A percentile compares a stretch with the other conserved stretches of the same genome.
Evolutionary conservation across 2,113 vertebrate genomes (phyloP).

Genomic region (Elephantulus edwardii): DNA sequence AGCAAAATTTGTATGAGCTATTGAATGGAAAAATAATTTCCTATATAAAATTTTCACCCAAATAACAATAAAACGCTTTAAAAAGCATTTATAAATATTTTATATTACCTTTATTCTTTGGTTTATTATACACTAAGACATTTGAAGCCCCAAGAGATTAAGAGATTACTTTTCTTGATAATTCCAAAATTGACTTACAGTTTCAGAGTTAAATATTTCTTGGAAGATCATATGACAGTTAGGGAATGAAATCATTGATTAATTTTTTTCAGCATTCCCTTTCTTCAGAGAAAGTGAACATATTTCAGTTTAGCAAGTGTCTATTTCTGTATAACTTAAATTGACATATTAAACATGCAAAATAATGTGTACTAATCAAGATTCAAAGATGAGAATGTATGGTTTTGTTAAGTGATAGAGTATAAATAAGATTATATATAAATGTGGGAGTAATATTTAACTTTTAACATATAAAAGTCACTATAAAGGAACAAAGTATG

Average conservation of each 20-base stretch:
- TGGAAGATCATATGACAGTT: background rate
- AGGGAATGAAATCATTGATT: slow-evolving; percentile 8
- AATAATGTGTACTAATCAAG: background rate
- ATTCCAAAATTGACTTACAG: background rate
- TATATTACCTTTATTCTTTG: background rate
- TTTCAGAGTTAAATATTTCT: background rate
- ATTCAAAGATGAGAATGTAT: background rate
- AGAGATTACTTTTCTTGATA: slow-evolving; percentile 36
- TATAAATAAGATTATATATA: background rate
- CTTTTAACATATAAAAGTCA: background rate
- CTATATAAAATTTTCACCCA: too few relatives aligned
- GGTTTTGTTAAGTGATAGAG: background rate
- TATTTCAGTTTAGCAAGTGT: background rate
- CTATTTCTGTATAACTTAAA: slow-evolving; percentile 29
- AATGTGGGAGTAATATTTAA: background rate
- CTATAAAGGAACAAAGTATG: background rate
- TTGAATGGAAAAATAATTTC: too few relatives aligned
- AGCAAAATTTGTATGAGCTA: too few relatives aligned
- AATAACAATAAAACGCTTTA: too few relatives aligned
- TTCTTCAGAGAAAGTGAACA: slow-evolving; percentile 39
- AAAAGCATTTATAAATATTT: background rate
- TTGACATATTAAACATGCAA: slow-evolving; percentile 50
- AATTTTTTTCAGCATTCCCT: slow-evolving; percentile 40
- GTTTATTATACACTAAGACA: background rate
- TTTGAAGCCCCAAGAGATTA: background rate